These are phyloP conservation scores for Nasonia vitripennis DNA, from an alignment of 1,140 invertebrate genomes.

Conservation along the genomic window DNA sequence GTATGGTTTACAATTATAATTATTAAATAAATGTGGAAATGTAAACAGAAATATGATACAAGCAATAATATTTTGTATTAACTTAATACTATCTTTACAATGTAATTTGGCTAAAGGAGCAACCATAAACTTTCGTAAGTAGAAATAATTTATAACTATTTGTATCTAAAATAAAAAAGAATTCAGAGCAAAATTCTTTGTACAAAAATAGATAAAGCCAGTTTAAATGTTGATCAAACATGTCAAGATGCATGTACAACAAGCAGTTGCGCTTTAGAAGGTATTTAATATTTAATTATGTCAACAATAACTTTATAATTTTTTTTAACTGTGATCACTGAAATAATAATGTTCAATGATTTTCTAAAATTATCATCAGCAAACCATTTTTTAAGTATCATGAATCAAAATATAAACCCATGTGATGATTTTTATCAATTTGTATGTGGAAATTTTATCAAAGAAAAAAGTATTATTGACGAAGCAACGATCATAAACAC, in stretches of 20 bases:
- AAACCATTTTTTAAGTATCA: constrained; percentile 59
- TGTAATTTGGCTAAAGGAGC: not conserved
- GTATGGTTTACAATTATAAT: not conserved
- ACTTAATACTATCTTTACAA: not conserved
- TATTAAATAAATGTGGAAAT: not conserved
- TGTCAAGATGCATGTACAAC: not conserved
- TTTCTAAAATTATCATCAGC: not conserved
- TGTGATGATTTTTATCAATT: constrained; percentile 90
- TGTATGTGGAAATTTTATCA: constrained; percentile 74
- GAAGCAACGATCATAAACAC: constrained; percentile 58
- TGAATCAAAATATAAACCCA: constrained; percentile 78
- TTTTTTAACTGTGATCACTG: too few species aligned
- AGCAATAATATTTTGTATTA: not conserved
- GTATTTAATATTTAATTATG: not conserved
- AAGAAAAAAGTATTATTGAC: constrained; percentile 75
- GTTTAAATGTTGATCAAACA: not conserved
- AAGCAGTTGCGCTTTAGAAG: not conserved
- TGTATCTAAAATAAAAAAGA: not conserved
- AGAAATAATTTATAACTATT: not conserved
- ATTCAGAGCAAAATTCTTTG: not conserved
- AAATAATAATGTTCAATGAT: not conserved
- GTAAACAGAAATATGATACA: not conserved
- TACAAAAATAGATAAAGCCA: not conserved
- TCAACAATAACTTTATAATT: not conserved
- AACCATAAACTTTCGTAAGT: not conserved